Percentiles rank a stretch among this genome's conserved stretches.
phyloP scores from a whole-genome alignment of 2,113 vertebrate genomes.

The Centropristis striata region DNA sequence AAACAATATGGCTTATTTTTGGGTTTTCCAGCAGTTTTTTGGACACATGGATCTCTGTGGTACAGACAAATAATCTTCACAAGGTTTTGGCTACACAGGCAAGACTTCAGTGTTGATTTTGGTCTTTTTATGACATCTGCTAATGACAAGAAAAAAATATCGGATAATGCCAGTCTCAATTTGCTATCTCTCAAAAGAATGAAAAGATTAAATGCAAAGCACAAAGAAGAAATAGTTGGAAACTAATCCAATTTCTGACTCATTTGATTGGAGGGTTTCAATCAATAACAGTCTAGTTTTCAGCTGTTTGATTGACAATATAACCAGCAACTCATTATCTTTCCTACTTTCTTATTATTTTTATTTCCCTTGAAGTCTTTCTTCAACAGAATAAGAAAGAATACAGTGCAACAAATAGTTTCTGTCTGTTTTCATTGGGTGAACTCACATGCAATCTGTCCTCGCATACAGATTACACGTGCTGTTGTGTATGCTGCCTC shows the following conservation, averaged over 20 bases:
- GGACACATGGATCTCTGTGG: neutral
- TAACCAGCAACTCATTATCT: slow-evolving; percentile 5
- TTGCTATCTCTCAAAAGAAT: neutral
- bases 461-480: neutral
- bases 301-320: neutral
- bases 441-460: neutral
- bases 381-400: slow-evolving; percentile 2
- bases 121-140: neutral
- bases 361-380: neutral
- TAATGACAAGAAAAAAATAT: neutral
- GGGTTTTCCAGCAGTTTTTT: neutral
- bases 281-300: slow-evolving; percentile 8
- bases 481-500: neutral
- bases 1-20: neutral
- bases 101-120: neutral
- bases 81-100: neutral
- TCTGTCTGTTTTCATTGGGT: neutral
- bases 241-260: neutral
- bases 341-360: neutral
- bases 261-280: neutral
- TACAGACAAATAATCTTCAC: neutral
- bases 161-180: neutral
- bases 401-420: neutral
- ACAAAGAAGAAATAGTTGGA: neutral
- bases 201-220: neutral